Evolutionary conservation across 2,888 invertebrate species (phyloP).

Genomic region (Creontiades dilutus): DNA sequence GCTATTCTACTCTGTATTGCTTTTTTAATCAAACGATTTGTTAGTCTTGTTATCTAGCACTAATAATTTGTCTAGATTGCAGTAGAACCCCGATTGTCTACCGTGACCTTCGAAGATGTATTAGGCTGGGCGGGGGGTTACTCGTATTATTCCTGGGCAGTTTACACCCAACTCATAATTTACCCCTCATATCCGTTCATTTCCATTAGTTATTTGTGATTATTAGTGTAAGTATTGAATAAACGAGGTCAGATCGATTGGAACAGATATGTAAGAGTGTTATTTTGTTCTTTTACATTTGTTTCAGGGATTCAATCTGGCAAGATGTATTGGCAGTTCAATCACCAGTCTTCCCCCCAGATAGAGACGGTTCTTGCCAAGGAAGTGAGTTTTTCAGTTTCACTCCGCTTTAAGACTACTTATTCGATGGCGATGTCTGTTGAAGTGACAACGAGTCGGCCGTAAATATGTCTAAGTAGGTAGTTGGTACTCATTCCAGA

Average conservation of each 20-base stretch:
- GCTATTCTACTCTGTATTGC: background rate
- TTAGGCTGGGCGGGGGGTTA: conserved; percentile 17
- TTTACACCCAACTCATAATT: background rate
- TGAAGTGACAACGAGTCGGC: no score
- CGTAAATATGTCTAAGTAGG: no score
- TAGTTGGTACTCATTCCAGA: no score
- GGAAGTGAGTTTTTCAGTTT: conserved; percentile 82
- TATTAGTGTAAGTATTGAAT: background rate
- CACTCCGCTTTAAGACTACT: background rate
- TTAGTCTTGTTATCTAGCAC: background rate
- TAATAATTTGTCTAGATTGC: background rate
- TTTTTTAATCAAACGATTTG: background rate
- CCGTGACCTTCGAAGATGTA: conserved; percentile 38
- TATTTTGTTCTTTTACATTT: background rate
- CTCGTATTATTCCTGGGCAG: conserved; percentile 4
- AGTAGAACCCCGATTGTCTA: background rate
- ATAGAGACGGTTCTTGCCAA: conserved; percentile 88
- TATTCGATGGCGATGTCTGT: no score
- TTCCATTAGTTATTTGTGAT: background rate
- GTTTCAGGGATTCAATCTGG: conserved; percentile 62
- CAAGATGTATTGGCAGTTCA: conserved; percentile 91
- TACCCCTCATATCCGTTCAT: background rate
- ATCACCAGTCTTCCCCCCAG: conserved; percentile 85
- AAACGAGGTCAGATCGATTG: background rate
- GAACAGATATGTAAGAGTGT: background rate